These are phyloP conservation scores for Adrianichthys oophorus DNA, from an alignment of 2,797 vertebrate species.

Conservation along the genomic window DNA sequence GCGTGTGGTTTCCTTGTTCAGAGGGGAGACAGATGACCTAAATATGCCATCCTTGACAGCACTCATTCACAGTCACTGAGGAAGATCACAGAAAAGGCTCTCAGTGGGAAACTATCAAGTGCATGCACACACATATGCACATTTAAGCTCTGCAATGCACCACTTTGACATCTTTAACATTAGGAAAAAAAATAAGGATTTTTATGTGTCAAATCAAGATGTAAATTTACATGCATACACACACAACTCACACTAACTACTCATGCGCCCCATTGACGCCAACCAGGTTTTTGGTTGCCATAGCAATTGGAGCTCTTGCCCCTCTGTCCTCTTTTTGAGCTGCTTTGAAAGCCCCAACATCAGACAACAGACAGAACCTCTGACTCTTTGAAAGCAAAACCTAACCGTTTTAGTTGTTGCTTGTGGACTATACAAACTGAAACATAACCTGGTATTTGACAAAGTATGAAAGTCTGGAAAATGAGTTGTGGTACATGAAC, in stretches of 20 bases:
- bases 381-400: constrained; percentile 8
- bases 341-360: constrained; percentile 34
- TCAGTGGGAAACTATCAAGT: constrained; percentile 1
- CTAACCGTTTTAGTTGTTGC: not conserved
- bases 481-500: not conserved
- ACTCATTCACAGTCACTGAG: constrained; percentile 37
- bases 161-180: constrained; percentile 18
- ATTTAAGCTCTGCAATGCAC: constrained; percentile 11
- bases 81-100: constrained; percentile 27
- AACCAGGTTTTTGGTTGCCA: constrained; percentile 57
- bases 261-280: constrained; percentile 20
- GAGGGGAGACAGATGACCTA: constrained; percentile 45
- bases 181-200: not conserved
- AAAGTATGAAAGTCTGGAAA: too few relatives aligned
- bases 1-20: constrained; percentile 22
- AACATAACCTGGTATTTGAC: not conserved
- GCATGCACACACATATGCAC: not conserved
- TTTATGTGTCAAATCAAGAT: not conserved
- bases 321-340: constrained; percentile 30
- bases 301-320: constrained; percentile 43
- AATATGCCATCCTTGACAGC: constrained; percentile 53
- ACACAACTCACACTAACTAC: constrained; percentile 6
- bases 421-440: not conserved
- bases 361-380: constrained; percentile 25
- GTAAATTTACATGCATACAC: constrained; percentile 12